Base-by-base conservation (phyloP, 92 coral and sea anemone genomes). In the Phenganax stokvisi region DNA sequence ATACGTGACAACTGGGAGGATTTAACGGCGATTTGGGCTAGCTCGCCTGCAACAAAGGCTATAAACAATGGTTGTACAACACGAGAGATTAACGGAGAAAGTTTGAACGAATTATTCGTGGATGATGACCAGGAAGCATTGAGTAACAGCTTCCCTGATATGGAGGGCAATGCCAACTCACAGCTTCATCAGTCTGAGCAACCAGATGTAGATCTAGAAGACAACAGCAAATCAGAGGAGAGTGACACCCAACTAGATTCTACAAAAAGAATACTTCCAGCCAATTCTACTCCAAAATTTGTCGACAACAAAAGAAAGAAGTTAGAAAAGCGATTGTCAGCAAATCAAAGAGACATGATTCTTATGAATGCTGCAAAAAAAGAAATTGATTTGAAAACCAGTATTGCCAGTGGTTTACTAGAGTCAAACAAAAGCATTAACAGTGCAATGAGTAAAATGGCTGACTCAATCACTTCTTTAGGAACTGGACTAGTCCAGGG, bases 231-330 rank as follows among this genome's bases (percentile, higher is more conserved):
- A n/a, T 31, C 37, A 27, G 76, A 58, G 79, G 71, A 60, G 80
- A 75, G 58, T 55, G 82, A 59, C 44, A 55, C 67, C 56, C 71
- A 27, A 72, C 69, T 29, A 53, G 68, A 13, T 75, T 79, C 64
- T 54, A 78, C 13, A 85, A 86, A 71, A 59, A 69, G 74, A 81
- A 81, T 74, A 65, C 64, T 65, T 60, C 89, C 64, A 81, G 85
- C 54, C 75, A 85, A 72, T 56, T 54, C 85, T 20, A 86, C 89
- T 51, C 81, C 89, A 72, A 81, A 80, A 60, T 81, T 47, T 81
- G 89, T 81, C 28, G 85, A 86, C 64, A 85, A 86, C 69, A 86
- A 81, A 61, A 86, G 85, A 56, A 82, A 85, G 77, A 82, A 81
- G 76, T 58, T 86, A 16, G 80, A 77, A 52, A 85, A 73, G 63